Evolutionary conservation across 2,888 invertebrate species (phyloP).

Genomic region (Orchesella flavescens): DNA sequence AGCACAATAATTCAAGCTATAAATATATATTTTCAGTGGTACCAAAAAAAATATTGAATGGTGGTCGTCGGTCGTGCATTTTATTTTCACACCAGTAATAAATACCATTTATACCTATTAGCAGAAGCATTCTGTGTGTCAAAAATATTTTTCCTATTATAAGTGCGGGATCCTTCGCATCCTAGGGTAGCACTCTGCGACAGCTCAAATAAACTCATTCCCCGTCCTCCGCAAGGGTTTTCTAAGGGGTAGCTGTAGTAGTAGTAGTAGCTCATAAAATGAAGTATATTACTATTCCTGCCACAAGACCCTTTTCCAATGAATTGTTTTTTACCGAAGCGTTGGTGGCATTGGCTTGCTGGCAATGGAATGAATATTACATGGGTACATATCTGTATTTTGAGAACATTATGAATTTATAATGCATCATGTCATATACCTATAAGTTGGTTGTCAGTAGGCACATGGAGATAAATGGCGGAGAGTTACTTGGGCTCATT

Average conservation of each 20-base stretch:
- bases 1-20: too few species aligned
- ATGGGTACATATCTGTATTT: background rate
- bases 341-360: background rate
- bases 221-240: too few species aligned
- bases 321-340: constrained; percentile 40
- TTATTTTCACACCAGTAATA: constrained; percentile 61
- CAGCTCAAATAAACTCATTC: too few species aligned
- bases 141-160: background rate
- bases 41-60: background rate
- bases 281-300: constrained; percentile 28
- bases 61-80: constrained; percentile 50
- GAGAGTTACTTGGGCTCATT: too few species aligned
- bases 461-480: too few species aligned
- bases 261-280: constrained; percentile 29
- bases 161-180: background rate
- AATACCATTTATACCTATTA: constrained; percentile 60
- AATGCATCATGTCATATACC: too few species aligned
- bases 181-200: too few species aligned
- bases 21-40: too few species aligned
- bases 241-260: too few species aligned
- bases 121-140: constrained; percentile 4
- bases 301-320: constrained; percentile 30
- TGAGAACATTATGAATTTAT: too few species aligned
- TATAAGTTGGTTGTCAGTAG: too few species aligned
- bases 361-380: background rate